A percentile compares a stretch with the other conserved stretches of the same genome.
Evolutionary conservation across 2,888 invertebrate species (phyloP).

Genomic region (Stictocephala bisonia): DNA sequence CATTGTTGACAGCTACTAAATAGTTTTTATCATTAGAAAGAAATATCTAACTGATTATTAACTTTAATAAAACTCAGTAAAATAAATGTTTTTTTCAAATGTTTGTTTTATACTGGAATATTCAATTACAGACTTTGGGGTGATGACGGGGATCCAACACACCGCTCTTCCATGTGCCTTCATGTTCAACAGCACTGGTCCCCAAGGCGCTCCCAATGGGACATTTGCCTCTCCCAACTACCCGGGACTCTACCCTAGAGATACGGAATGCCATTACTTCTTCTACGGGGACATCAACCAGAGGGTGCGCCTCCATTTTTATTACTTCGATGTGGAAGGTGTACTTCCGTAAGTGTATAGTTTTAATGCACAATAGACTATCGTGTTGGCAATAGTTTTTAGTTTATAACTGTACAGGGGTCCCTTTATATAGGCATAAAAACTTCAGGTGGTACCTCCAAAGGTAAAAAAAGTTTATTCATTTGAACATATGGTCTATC

Average conservation of each 20-base stretch:
- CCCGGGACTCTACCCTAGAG: slow-evolving; percentile 89
- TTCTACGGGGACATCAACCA: slow-evolving; percentile 85
- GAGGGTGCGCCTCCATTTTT: slow-evolving; percentile 85
- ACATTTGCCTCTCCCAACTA: slow-evolving; percentile 90
- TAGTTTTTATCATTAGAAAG: too few relatives aligned
- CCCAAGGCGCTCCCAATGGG: slow-evolving; percentile 76
- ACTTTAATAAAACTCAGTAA: too few relatives aligned
- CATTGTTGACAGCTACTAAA: too few relatives aligned
- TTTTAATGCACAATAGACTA: too few relatives aligned
- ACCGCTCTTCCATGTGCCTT: slow-evolving; percentile 87
- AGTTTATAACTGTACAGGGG: too few relatives aligned
- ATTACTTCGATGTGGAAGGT: slow-evolving; percentile 94
- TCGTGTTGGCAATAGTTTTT: too few relatives aligned
- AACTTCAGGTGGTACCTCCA: too few relatives aligned
- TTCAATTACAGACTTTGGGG: slow-evolving; percentile 82
- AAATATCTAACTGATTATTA: too few relatives aligned
- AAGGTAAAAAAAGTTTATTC: too few relatives aligned
- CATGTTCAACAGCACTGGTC: slow-evolving; percentile 78
- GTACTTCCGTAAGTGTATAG: slow-evolving; percentile 93
- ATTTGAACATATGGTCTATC: too few relatives aligned
- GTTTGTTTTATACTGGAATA: too few relatives aligned
- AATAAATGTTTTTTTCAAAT: slow-evolving; percentile 79
- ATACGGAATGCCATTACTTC: slow-evolving; percentile 92
- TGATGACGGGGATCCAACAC: slow-evolving; percentile 82
- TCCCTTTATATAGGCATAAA: too few relatives aligned